Evolutionary conservation across 2,888 invertebrate species (phyloP).

Genomic region (Thymelicus acteon): DNA sequence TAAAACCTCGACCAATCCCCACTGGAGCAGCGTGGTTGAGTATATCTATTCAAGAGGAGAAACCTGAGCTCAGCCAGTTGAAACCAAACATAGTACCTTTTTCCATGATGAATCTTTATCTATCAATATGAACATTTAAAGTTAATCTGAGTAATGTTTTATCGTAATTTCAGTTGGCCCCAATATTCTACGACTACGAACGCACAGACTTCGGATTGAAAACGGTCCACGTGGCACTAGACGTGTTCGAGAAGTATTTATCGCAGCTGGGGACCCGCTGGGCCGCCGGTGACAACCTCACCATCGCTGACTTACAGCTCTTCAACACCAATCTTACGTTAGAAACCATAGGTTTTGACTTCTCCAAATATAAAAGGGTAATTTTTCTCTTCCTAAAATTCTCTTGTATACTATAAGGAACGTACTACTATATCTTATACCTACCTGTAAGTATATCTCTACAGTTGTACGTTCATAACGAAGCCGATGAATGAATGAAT

Average conservation of each 20-base stretch:
- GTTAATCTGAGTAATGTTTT: background rate
- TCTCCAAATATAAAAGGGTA: slow-evolving; percentile 85
- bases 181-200: slow-evolving; percentile 91
- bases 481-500: no score
- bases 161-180: slow-evolving; percentile 85
- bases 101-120: no score
- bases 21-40: no score
- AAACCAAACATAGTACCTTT: no score
- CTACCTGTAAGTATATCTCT: no score
- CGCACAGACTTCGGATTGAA: slow-evolving; percentile 88
- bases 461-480: no score
- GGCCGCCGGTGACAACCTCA: slow-evolving; percentile 88
- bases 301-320: slow-evolving; percentile 91
- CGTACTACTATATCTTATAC: no score
- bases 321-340: slow-evolving; percentile 89
- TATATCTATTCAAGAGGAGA: no score
- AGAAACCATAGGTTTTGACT: slow-evolving; percentile 88
- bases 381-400: background rate
- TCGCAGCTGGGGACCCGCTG: slow-evolving; percentile 85
- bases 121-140: no score
- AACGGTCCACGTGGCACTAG: slow-evolving; percentile 87
- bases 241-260: slow-evolving; percentile 88
- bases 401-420: no score
- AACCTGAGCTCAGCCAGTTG: no score
- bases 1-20: no score